Evolutionary conservation across 2,113 vertebrate genomes (phyloP).

Genomic region (Stomatorhinus ivindoensis): DNA sequence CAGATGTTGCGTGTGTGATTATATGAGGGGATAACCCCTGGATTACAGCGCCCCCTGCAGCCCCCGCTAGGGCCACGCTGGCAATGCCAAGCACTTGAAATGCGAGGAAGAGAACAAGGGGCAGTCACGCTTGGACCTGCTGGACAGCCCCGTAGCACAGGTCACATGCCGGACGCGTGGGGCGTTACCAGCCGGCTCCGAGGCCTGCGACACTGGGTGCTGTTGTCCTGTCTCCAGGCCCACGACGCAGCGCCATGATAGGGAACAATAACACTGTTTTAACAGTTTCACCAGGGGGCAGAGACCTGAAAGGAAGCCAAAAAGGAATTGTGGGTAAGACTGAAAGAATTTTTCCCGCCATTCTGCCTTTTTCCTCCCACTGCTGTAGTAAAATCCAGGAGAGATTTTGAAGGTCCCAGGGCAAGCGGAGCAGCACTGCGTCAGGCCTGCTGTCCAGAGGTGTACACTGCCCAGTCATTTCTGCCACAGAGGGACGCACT

Average conservation of each 20-base stretch:
- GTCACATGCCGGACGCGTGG: not conserved
- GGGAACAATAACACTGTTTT: not conserved
- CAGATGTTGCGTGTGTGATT: not conserved
- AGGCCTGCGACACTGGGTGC: not conserved
- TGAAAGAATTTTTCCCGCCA: slow-evolving; percentile 1
- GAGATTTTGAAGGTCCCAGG: not conserved
- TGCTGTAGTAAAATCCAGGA: not conserved
- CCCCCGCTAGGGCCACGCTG: not conserved
- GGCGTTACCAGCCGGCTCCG: not conserved
- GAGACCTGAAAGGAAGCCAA: not conserved
- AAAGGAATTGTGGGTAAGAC: not conserved
- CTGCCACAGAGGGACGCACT: not conserved
- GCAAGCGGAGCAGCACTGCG: not conserved
- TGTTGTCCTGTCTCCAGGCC: not conserved
- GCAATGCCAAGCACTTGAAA: not conserved
- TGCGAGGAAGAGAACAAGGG: not conserved
- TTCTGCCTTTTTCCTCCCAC: not conserved
- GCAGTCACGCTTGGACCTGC: not conserved
- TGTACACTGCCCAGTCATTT: not conserved
- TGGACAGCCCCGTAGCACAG: not conserved
- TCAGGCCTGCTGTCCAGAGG: not conserved
- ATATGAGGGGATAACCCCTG: not conserved
- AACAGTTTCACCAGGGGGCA: not conserved
- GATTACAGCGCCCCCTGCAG: not conserved
- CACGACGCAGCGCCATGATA: not conserved